Evolutionary conservation across 2,888 invertebrate species (phyloP).

Genomic region (Melipona beecheii): DNA sequence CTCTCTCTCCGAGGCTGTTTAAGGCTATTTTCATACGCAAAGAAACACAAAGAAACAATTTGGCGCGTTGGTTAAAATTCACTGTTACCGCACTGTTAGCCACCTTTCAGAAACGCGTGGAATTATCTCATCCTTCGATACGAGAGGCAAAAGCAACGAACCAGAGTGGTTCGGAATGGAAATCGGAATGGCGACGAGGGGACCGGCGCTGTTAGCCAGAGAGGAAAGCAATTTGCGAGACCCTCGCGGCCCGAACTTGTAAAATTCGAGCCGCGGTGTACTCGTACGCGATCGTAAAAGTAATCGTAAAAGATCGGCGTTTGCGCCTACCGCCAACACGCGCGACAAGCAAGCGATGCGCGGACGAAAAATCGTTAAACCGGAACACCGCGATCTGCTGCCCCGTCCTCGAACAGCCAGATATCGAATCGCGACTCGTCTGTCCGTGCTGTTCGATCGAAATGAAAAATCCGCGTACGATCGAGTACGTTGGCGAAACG

Average conservation of each 20-base stretch:
- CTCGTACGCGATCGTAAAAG: conserved; percentile 54
- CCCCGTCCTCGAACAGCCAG: conserved; percentile 2
- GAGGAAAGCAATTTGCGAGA: conserved; percentile 51
- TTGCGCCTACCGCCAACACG: conserved; percentile 30
- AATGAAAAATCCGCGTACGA: conserved; percentile 15
- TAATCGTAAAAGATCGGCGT: conserved; percentile 41
- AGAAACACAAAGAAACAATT: too few species aligned
- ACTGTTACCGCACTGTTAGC: too few species aligned
- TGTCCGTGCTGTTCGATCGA: conserved; percentile 12
- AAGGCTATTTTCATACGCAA: too few species aligned
- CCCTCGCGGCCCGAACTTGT: conserved; percentile 52
- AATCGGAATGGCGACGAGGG: conserved; percentile 17
- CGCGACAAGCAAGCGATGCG: conserved; percentile 41
- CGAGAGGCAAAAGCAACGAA: not conserved
- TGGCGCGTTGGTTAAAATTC: too few species aligned
- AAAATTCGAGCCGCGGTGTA: conserved; percentile 57
- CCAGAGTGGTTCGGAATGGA: not conserved
- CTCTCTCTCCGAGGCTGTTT: too few species aligned
- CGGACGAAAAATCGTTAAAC: conserved; percentile 46
- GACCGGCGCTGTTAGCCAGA: conserved; percentile 24
- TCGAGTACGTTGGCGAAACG: not conserved
- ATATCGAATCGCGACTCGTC: conserved; percentile 33
- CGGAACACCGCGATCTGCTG: conserved; percentile 17
- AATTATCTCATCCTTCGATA: not conserved
- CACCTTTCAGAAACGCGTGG: too few species aligned